Base-by-base conservation (phyloP, 1,140 invertebrate genomes). In the Cydia fagiglandana region DNA sequence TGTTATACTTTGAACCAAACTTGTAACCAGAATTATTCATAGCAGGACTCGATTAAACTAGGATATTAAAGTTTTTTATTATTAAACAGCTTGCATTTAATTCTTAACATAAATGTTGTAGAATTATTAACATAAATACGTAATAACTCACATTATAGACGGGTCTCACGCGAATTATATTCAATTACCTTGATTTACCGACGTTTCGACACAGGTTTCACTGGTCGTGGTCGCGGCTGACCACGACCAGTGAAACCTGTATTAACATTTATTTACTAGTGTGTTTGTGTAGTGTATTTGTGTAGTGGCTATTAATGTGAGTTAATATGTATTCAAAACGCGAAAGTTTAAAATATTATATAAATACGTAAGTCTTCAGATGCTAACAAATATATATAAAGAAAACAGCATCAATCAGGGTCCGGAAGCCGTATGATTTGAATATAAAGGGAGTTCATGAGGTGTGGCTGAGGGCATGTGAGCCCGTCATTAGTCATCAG, bases 401-500 rank as follows among this genome's bases (percentile, higher is more conserved):
- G 89, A 89, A 89, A 87, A 87, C 81, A 84, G 84, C 87, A 91
- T 91, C 87, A 91, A 89, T 91, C 88, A 91, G 84, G 79, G 81
- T 80, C 83, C 89, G 88, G 87, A 89, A 84, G 82, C 86, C 78
- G 79, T 88, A 86, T 86, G 86, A 91, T 91, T 91, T 91, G 89
- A 91, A 91, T 91, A 88, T 89, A 89, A 89, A 91, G 81, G 80
- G 78, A 75, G 75, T 81, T 78, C 76, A 86, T 83, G 84, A 87
- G 83, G 86, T 88, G 84, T 83, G 84, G 81, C 41, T 41, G 82
- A 83, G 66, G 73, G 75, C 79, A 77, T 85, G 79, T 85, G 83
- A 89, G 89, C 84, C 83, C 81, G 84, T 89, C 88, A 91, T 91
- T 91, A 91, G 88, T 91, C 88, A 91, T 89, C 86, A 86, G 83